Evolutionary conservation across 2,888 invertebrate genomes (phyloP), one percentile per base, ranked within the genome.

Genomic region (Amiota communis): DNA sequence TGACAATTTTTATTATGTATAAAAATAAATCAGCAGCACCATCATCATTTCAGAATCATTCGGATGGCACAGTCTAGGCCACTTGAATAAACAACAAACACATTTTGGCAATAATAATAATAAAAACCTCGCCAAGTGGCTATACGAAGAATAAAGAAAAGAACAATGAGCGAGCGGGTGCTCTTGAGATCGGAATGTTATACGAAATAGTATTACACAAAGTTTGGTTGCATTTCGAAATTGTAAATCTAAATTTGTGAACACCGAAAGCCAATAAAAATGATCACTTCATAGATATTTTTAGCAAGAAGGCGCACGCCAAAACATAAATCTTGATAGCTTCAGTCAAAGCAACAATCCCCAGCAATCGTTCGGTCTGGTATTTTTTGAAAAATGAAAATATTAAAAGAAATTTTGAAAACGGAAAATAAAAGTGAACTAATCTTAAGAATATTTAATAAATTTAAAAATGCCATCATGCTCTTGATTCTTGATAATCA

Each of bases 241-340:
- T 36, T 36, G 6, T 36, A 36, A 36, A 36, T 36, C 2, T 36
- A 36, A 36, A 36, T 36, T 6, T 36, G 36, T 23, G 23, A 3
- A 23, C 23, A 6, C 6, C 15, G 11, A 59, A 51, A 51, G 13
- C 23, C 20, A 15, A 67, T 11, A 49, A 68, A 23, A 49, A 11
- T 11, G n/a, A 51, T 51, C 67, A 51, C 51, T 53, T 68, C 53
- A 68, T 68, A 51, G 13, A 68, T 68, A 68, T 68, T 68, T 68
- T 68, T 68, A 68, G 67, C 51, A 23, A n/a, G 23, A 51, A 59
- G 59, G n/a, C 17, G 11, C 20, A 36, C 36, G 36, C 36, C 36
- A 59, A 59, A 11, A 17, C 59, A 59, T 59, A 59, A 59, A 59
- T 59, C 59, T 59, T 59, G 36, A 36, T 6, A 6, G 36, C 59